Percentiles rank a stretch among this genome's conserved stretches.
Evolutionary conservation across 2,113 vertebrate species (phyloP).

Genomic region (Leptosomus discolor): DNA sequence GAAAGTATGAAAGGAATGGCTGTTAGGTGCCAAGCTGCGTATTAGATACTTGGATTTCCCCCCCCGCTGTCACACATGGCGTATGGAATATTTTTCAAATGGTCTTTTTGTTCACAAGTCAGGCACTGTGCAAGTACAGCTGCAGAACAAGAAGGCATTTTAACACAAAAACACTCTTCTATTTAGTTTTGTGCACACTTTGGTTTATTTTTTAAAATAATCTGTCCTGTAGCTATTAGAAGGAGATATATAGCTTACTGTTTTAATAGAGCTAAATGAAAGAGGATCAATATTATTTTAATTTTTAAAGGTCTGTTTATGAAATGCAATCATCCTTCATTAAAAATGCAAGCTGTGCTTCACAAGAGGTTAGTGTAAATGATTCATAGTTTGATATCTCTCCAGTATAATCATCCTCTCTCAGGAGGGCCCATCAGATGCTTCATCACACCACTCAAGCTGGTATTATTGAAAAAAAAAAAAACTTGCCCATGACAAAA

Average conservation of each 20-base stretch:
- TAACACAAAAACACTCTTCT: background rate
- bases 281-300: constrained; percentile 86
- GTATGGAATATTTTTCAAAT: background rate
- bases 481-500: constrained; percentile 18
- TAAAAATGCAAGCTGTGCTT: constrained; percentile 89
- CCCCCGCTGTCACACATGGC: background rate
- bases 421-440: constrained; percentile 74
- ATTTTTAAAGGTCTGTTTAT: constrained; percentile 90
- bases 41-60: background rate
- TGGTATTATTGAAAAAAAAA: constrained; percentile 66
- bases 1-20: background rate
- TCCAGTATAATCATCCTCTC: constrained; percentile 83
- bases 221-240: constrained; percentile 59
- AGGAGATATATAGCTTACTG: constrained; percentile 55
- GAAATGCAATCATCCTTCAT: constrained; percentile 92
- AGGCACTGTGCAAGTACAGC: constrained; percentile 10
- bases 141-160: background rate
- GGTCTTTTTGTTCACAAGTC: constrained; percentile 6
- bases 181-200: background rate
- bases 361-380: constrained; percentile 81
- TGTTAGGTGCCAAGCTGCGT: constrained; percentile 1
- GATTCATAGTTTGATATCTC: constrained; percentile 89
- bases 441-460: constrained; percentile 72
- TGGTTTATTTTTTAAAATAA: constrained; percentile 9
- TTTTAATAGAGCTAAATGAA: constrained; percentile 74